Evolutionary conservation across 2,113 vertebrate species (phyloP), one percentile per base, ranked within the genome.

Genomic region (Eonycteris spelaea): DNA sequence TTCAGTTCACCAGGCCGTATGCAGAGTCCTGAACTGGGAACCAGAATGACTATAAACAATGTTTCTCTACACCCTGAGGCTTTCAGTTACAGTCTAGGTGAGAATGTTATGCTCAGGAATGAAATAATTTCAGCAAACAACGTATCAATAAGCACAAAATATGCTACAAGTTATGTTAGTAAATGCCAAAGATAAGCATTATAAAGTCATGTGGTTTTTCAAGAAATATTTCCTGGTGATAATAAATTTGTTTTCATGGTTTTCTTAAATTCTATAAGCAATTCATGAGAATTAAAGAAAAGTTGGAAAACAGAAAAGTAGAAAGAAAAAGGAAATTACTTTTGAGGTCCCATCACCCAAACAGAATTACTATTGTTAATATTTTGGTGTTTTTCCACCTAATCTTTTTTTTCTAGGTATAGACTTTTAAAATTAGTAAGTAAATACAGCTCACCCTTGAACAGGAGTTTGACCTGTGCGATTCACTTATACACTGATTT

Each of bases 231-330:
- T 92, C 70, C 70, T 53, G 80, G 43, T 55, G 55, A 92, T 53
- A 55, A 7, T 43, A 82, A 71, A 65, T 84, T 84, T 61, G 48
- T 75, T 85, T 74, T 53, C 13, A 26, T 74, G 55, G n/a, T 84
- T 51, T 83, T 48, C 33, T 26, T 91, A 85, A 48, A 53, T 65
- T 40, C 68, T 75, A 14, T 30, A 70, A 57, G 51, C 55, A 86
- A 93, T 75, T 70, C 26, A 48, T 45, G 61, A 86, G 73, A 78
- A 77, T 93, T 93, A 78, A 77, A 74, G 43, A 83, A 83, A 92
- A 93, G 22, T 48, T 67, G 21, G 33, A 86, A 78, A 86, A 78
- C 38, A 61, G 74, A 33, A 70, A 70, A 70, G 24, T 45, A 38
- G 30, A 70, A 91, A 57, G 48, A 78, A 78, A 78, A 86, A 86